These are phyloP conservation scores for Acrobasis suavella DNA, from an alignment of 2,888 invertebrate genomes.

Conservation along the genomic window DNA sequence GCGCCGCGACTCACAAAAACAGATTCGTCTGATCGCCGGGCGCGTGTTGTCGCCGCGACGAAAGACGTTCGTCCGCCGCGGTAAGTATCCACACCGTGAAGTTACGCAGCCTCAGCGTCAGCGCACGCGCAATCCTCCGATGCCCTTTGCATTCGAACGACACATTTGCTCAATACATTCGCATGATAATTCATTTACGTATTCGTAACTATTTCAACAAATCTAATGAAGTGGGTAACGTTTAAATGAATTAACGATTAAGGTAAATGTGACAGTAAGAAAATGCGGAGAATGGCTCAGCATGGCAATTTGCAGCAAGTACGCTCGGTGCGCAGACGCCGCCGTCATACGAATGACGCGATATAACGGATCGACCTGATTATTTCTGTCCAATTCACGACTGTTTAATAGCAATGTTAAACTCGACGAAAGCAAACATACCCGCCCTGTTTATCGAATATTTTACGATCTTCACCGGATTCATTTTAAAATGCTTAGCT, in stretches of 20 bases:
- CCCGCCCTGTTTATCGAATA: constrained; percentile 80
- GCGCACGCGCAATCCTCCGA: constrained; percentile 32
- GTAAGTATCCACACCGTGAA: constrained; percentile 38
- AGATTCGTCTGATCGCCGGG: constrained; percentile 59
- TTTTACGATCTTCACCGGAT: constrained; percentile 78
- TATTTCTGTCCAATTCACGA: constrained; percentile 82
- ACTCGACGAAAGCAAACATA: constrained; percentile 80
- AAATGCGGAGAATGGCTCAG: constrained; percentile 55
- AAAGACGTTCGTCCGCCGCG: constrained; percentile 24
- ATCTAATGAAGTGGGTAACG: constrained; percentile 47
- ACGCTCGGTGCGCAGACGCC: constrained; percentile 59
- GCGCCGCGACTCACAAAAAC: constrained; percentile 76
- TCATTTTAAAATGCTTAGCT: constrained; percentile 78
- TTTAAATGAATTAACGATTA: constrained; percentile 60
- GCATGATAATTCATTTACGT: constrained; percentile 49
- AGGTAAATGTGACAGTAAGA: constrained; percentile 65
- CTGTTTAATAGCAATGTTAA: constrained; percentile 82
- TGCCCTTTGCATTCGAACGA: constrained; percentile 31
- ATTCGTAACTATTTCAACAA: constrained; percentile 45
- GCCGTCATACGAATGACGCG: constrained; percentile 77
- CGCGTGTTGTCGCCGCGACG: constrained; percentile 47
- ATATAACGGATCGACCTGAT: constrained; percentile 80
- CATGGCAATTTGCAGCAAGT: constrained; percentile 66
- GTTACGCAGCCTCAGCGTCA: constrained; percentile 38
- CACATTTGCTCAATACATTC: constrained; percentile 35